Evolutionary conservation across 2,113 vertebrate species (phyloP).

Genomic region (Apteryx owenii): DNA sequence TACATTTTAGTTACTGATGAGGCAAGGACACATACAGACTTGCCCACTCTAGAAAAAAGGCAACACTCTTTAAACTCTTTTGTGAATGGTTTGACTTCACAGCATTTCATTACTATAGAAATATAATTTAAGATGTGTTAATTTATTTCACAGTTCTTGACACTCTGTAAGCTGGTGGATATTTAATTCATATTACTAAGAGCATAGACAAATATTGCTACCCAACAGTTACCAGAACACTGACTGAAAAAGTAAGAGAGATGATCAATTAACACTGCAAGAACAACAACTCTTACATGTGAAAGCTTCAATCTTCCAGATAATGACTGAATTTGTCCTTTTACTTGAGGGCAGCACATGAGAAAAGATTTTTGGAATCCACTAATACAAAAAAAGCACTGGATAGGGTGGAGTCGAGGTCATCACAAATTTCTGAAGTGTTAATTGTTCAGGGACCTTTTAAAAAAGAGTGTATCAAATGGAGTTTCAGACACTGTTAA

Average conservation of each 20-base stretch:
- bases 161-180: background rate
- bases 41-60: background rate
- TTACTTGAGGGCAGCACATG: background rate
- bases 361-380: background rate
- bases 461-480: background rate
- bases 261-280: background rate
- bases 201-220: slow-evolving; percentile 4
- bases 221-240: background rate
- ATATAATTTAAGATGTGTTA: background rate
- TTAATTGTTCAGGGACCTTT: background rate
- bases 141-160: background rate
- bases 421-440: background rate
- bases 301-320: background rate
- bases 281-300: background rate
- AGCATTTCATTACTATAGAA: background rate
- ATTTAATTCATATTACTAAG: slow-evolving; percentile 10
- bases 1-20: background rate
- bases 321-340: background rate
- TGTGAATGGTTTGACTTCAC: background rate
- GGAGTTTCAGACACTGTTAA: background rate
- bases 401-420: background rate
- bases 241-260: background rate
- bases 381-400: background rate
- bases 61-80: background rate
- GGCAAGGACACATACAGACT: background rate